A percentile compares a stretch with the other conserved stretches of the same genome.
Evolutionary conservation across 2,113 vertebrate species (phyloP).

Genomic region (Epinephelus moara): DNA sequence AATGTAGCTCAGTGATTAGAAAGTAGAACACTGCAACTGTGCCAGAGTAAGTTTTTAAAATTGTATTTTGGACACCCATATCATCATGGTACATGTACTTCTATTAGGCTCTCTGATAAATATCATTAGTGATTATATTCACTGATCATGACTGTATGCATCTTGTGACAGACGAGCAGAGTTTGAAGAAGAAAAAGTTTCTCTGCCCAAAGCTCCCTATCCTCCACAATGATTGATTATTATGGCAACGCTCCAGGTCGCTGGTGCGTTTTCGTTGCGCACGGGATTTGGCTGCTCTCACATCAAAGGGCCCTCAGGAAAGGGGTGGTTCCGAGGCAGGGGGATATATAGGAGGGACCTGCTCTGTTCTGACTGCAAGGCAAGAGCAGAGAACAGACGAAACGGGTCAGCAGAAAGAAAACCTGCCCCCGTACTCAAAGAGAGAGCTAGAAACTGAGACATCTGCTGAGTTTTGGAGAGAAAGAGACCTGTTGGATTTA

Average conservation of each 20-base stretch:
- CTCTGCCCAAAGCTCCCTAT: conserved; percentile 54
- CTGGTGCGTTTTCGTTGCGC: conserved; percentile 82
- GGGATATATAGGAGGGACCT: conserved; percentile 79
- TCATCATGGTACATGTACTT: neutral
- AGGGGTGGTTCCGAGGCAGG: conserved; percentile 79
- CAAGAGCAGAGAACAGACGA: conserved; percentile 73
- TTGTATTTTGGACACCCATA: neutral
- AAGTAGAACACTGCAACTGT: neutral
- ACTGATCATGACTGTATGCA: neutral
- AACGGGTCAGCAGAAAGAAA: conserved; percentile 57
- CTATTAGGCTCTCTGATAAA: neutral
- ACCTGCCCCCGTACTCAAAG: conserved; percentile 55
- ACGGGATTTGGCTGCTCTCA: conserved; percentile 79
- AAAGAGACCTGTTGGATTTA: conserved; percentile 72
- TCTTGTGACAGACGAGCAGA: conserved; percentile 29
- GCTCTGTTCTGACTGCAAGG: conserved; percentile 68
- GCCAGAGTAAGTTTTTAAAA: neutral
- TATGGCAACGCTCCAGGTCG: conserved; percentile 79
- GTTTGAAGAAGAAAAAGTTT: conserved; percentile 36
- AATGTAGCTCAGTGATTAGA: neutral
- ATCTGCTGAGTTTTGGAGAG: conserved; percentile 56
- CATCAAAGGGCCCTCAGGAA: conserved; percentile 83
- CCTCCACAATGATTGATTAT: conserved; percentile 83
- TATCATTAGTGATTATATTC: neutral
- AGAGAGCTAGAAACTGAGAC: conserved; percentile 53